phyloP scores from a whole-genome alignment of 2,888 invertebrate species.

The Melinaea menophilus region DNA sequence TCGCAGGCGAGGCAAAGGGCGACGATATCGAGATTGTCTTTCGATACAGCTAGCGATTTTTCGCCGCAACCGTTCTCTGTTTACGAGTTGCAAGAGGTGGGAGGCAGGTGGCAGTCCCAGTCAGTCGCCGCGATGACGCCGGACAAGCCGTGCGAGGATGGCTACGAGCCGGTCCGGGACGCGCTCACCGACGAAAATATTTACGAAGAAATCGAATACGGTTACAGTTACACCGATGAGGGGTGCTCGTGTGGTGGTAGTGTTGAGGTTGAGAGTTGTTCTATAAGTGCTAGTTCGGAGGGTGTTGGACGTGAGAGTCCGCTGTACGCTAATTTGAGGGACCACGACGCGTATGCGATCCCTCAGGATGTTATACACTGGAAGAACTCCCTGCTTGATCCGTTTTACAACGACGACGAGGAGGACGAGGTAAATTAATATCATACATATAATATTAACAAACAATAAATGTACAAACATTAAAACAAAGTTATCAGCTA shows the following conservation, averaged over 20 bases:
- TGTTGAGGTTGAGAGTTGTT: slow-evolving; percentile 70
- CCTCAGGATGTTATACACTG: slow-evolving; percentile 74
- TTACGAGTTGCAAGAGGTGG: slow-evolving; percentile 68
- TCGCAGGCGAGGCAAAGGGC: slow-evolving; percentile 56
- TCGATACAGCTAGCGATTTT: slow-evolving; percentile 64
- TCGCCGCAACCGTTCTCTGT: slow-evolving; percentile 57
- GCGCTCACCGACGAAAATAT: slow-evolving; percentile 69
- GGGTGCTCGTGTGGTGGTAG: slow-evolving; percentile 71
- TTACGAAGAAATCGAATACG: slow-evolving; percentile 71
- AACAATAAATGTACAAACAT: background rate
- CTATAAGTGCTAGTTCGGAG: slow-evolving; percentile 68
- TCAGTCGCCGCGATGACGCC: slow-evolving; percentile 69
- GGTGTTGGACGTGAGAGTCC: slow-evolving; percentile 68
- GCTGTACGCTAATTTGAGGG: slow-evolving; percentile 67
- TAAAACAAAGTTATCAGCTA: slow-evolving; percentile 1
- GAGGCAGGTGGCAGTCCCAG: slow-evolving; percentile 65
- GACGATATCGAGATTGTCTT: slow-evolving; percentile 60
- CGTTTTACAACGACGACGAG: slow-evolving; percentile 75
- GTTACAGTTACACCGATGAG: slow-evolving; percentile 64
- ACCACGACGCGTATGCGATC: slow-evolving; percentile 69
- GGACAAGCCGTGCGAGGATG: slow-evolving; percentile 67
- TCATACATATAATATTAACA: slow-evolving; percentile 13
- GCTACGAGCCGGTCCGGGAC: slow-evolving; percentile 70
- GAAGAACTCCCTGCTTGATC: slow-evolving; percentile 71
- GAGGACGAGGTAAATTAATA: slow-evolving; percentile 70